Evolutionary conservation across 2,113 vertebrate species (phyloP).

Genomic region (Mobula birostris): DNA sequence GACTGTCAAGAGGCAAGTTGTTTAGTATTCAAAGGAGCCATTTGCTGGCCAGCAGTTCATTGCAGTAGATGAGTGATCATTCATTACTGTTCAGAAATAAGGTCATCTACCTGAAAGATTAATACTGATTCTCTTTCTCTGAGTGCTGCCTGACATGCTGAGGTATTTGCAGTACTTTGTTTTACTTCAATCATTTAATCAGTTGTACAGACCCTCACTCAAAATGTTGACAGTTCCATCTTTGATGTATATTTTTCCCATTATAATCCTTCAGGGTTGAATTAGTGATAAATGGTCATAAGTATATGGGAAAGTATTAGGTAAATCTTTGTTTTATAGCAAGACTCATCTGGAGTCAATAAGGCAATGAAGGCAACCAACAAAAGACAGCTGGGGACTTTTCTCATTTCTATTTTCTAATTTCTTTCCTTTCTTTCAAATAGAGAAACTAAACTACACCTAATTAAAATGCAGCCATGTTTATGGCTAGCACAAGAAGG

Average conservation of each 20-base stretch:
- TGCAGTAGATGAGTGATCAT: background rate
- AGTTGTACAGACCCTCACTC: background rate
- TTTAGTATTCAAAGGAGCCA: background rate
- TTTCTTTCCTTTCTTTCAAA: no score
- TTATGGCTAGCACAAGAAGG: no score
- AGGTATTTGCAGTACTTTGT: no score
- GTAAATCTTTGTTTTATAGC: background rate
- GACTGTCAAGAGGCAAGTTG: background rate
- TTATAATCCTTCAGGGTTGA: background rate
- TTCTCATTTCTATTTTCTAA: background rate
- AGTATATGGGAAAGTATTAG: background rate
- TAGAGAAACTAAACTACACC: no score
- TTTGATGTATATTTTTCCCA: background rate
- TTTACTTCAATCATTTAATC: background rate
- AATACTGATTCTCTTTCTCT: no score
- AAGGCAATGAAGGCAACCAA: background rate
- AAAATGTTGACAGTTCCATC: background rate
- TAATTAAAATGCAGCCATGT: no score
- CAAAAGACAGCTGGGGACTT: background rate
- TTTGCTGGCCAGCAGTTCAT: background rate
- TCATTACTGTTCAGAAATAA: no score
- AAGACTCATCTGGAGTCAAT: background rate
- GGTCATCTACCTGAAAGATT: no score
- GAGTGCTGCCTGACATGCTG: no score
- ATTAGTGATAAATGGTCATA: background rate